A percentile compares a stretch with the other conserved stretches of the same genome.
Conservation (phyloP, 1,140 invertebrate genomes). For the Lineus longissimus region DNA sequence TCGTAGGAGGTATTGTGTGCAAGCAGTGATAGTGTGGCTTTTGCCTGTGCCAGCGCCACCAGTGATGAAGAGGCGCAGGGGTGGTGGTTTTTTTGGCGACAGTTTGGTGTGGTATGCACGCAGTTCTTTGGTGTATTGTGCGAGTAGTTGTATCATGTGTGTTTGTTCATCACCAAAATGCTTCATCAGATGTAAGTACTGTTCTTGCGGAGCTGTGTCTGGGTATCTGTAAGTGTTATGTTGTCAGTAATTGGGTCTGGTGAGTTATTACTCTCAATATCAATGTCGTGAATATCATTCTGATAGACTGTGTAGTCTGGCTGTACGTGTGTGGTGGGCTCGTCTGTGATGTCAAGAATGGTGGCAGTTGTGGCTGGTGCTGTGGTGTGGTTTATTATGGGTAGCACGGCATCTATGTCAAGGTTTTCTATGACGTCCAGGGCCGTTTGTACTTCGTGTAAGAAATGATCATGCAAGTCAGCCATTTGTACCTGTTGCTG, state of each 20-base stretch:
- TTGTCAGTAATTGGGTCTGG: not conserved
- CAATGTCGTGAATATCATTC: too few relatives aligned
- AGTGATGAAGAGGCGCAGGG: constrained; percentile 17
- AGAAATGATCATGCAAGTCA: not conserved
- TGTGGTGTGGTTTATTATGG: not conserved
- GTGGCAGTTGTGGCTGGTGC: not conserved
- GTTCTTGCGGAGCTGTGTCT: not conserved
- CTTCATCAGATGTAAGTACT: constrained; percentile 10
- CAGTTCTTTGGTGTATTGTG: not conserved
- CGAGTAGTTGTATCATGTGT: not conserved
- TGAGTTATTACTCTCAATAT: too few relatives aligned
- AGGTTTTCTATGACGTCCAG: too few relatives aligned
- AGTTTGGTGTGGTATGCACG: constrained; percentile 2
- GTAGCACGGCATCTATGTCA: not conserved
- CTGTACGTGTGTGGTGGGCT: not conserved
- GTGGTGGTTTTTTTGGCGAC: not conserved
- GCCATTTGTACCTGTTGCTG: not conserved
- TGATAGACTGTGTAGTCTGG: not conserved
- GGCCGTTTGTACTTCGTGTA: not conserved
- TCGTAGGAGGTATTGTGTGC: constrained; percentile 12
- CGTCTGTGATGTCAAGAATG: not conserved
- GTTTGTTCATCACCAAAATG: constrained; percentile 9
- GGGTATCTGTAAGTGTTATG: not conserved
- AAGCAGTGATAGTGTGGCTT: constrained; percentile 10
- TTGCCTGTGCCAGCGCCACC: constrained; percentile 23